Base-by-base conservation (phyloP, 2,797 vertebrate genomes). In the Jordanella pulchra region DNA sequence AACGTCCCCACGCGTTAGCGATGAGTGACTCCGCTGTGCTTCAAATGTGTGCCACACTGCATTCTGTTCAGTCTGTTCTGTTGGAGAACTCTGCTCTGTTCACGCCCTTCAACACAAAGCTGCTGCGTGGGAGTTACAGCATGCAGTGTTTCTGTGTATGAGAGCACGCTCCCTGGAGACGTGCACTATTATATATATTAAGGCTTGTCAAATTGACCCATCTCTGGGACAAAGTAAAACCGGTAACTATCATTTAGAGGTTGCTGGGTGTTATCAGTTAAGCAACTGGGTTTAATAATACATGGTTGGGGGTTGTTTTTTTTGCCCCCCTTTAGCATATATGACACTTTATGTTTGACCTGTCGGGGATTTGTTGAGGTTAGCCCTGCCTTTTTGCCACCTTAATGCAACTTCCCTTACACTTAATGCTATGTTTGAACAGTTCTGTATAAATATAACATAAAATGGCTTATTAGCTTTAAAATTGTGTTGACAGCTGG, bases 91-190 rank as follows among this genome's bases (percentile, higher is more conserved):
- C 73, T 50, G 45, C 39, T 72, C 76, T 84, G 75, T 81, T 82
- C 82, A 83, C 69, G 78, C 81, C 76, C 66, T 70, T 70, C 56
- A 73, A 77, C 78, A 86, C 81, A 82, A 83, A 81, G 76, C 86
- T 77, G 83, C 83, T 70, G 84, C 54, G 84, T 91, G 86, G 89
- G 87, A 79, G 83, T 91, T 82, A 71, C 72, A 78, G 76, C 72
- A 67, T 71, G 60, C 44, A 53, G 72, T 45, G n/a, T 35, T 53
- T 21, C 25, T 77, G 50, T 71, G 21, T 53, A 12, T n/a, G 18
- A 18, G 51, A 64, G 60, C 27, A 23, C 32, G 65, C 12, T 12
- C n/a, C 65, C 78, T 63, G 78, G 67, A 79, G 84, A 68, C 72
- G 47, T 70, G 71, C 5, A 39, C 18, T 77, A 65, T 77, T 67